Percentiles rank a stretch among this genome's conserved stretches.
phyloP scores from a whole-genome alignment of 2,888 invertebrate genomes.

The Lasioglossum calceatum region DNA sequence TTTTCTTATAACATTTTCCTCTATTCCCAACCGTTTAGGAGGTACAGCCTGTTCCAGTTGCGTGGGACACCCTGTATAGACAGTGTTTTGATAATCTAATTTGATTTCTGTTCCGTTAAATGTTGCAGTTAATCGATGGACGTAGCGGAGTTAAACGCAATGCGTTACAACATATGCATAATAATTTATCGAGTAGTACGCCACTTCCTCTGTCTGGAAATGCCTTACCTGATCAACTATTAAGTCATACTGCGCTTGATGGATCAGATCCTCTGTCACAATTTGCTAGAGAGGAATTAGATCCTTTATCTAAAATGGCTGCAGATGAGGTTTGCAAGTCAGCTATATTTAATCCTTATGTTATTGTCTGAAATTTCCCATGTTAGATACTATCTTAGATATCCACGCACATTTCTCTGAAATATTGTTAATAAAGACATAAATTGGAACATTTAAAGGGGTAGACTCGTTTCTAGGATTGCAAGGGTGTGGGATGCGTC shows the following conservation, averaged over 20 bases:
- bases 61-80: neutral
- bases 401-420: neutral
- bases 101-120: slow-evolving; percentile 2
- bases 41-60: no score
- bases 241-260: slow-evolving; percentile 86
- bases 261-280: slow-evolving; percentile 91
- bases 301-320: slow-evolving; percentile 88
- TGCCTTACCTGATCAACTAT: slow-evolving; percentile 85
- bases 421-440: neutral
- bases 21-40: no score
- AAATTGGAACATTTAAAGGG: no score
- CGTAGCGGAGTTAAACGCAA: slow-evolving; percentile 85
- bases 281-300: slow-evolving; percentile 88
- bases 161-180: slow-evolving; percentile 85
- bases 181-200: slow-evolving; percentile 85
- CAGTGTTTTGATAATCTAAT: neutral
- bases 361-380: neutral
- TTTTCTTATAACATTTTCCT: no score
- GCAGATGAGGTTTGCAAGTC: slow-evolving; percentile 84
- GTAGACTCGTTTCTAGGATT: no score
- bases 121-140: slow-evolving; percentile 85
- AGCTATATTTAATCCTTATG: neutral
- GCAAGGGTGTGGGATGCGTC: no score
- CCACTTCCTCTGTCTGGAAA: slow-evolving; percentile 81
- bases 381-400: neutral